These are phyloP conservation scores for Cerastis rubricosa DNA, from an alignment of 2,888 invertebrate species.

Conservation along the genomic window DNA sequence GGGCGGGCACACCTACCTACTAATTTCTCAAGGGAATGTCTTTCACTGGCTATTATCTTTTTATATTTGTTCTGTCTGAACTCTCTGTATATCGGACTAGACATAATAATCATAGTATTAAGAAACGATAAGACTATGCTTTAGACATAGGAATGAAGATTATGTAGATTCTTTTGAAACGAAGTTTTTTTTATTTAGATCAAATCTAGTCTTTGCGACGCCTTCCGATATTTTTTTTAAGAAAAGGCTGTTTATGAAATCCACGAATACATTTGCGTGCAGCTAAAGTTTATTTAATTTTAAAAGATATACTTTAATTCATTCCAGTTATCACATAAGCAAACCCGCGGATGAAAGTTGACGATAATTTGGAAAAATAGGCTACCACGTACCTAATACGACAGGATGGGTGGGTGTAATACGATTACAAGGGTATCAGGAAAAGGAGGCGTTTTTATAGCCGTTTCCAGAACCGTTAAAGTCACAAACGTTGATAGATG, in stretches of 20 bases:
- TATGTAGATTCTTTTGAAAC: not conserved
- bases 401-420: conserved; percentile 29
- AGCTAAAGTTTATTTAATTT: not conserved
- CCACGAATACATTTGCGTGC: not conserved
- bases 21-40: conserved; percentile 51
- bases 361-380: conserved; percentile 30
- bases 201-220: too few species aligned
- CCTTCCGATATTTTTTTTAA: not conserved
- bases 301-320: not conserved
- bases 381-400: conserved; percentile 11
- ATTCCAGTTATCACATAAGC: not conserved
- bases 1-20: conserved; percentile 60
- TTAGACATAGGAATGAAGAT: not conserved
- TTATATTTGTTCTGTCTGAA: conserved; percentile 17
- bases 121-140: not conserved
- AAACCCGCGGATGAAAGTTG: too few species aligned
- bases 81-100: not conserved
- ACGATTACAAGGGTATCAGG: conserved; percentile 50
- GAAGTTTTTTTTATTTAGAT: not conserved
- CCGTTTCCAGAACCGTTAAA: conserved; percentile 32
- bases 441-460: conserved; percentile 35
- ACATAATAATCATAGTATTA: not conserved
- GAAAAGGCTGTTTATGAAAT: not conserved
- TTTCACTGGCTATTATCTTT: conserved; percentile 19
- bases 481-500: conserved; percentile 32